Evolutionary conservation across 2,888 invertebrate species (phyloP), one percentile per base, ranked within the genome.

Genomic region (Neoascia interrupta): DNA sequence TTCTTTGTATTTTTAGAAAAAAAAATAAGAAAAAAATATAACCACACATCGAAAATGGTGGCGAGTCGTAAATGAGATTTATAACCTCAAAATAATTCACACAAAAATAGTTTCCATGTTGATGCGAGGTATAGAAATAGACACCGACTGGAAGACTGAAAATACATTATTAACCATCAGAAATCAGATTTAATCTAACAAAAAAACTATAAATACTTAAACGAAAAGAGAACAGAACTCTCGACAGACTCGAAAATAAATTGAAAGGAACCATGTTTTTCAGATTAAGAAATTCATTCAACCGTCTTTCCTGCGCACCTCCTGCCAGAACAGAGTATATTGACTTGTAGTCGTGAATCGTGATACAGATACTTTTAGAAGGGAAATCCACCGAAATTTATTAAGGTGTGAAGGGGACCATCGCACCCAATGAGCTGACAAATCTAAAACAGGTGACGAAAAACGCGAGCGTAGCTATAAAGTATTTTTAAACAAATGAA

Each of bases 381-480:
- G 51, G 66, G 31, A 76, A 76, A 76, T 76, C 72, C 54, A 58
- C 10, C 8, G 8, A 56, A 49, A 79, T 79, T 73, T 79, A 79
- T 79, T 26, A 56, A 79, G 66, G 72, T 73, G 79, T 31, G 51
- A 79, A 43, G 54, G 37, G 26, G 36, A 61, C 54, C 54, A 61
- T 61, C 37, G 37, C 79, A 66, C 54, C 61, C 61, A 73, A 61
- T 49, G 60, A 66, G 60, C 66, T 72, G 73, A 79, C 72, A 73
- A 79, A 79, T 79, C 66, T 73, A 53, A 79, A 79, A 73, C 79
- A 73, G 79, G 79, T 79, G 79, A 79, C 61, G 79, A 68, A 56
- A 56, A 79, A 72, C n/a, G 8, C 8, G 3, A 31, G 8, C 31
- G 31, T 31, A n/a, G 2, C 4, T 31, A 31, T 31, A n/a, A 6